These are phyloP conservation scores for Caenorhabditis sp. DNA, from an alignment of 2,888 invertebrate species.

Conservation along the genomic window DNA sequence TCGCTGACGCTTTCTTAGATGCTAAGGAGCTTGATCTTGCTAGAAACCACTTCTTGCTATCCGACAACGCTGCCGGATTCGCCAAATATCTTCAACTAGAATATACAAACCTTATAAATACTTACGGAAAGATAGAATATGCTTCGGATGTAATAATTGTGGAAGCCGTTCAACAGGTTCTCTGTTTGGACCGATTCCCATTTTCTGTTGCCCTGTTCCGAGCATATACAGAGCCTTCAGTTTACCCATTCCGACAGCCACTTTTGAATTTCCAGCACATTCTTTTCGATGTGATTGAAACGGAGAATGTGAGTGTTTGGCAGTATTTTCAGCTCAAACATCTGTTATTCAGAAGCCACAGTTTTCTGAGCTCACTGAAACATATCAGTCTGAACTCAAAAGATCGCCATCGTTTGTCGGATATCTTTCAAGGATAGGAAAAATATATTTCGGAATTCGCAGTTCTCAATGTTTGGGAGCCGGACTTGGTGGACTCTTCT, in stretches of 20 bases:
- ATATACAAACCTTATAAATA: too few relatives aligned
- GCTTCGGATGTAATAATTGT: too few relatives aligned
- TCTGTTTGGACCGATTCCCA: slow-evolving; percentile 50
- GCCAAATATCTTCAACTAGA: slow-evolving; percentile 6
- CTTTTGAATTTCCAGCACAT: slow-evolving; percentile 43
- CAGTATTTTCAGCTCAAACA: not conserved
- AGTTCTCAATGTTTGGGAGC: slow-evolving; percentile 15
- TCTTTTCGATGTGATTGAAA: slow-evolving; percentile 36
- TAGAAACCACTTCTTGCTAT: slow-evolving; percentile 38
- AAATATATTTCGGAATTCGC: slow-evolving; percentile 45
- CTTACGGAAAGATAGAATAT: too few relatives aligned
- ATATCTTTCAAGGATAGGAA: slow-evolving; percentile 33
- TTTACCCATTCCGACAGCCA: slow-evolving; percentile 16
- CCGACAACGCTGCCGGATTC: slow-evolving; percentile 22
- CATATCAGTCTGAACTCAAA: slow-evolving; percentile 28
- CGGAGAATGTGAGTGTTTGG: slow-evolving; percentile 21
- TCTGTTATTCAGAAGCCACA: slow-evolving; percentile 14
- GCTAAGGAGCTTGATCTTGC: slow-evolving; percentile 22
- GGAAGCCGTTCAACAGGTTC: slow-evolving; percentile 35
- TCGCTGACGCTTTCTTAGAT: slow-evolving; percentile 14
- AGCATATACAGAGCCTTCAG: slow-evolving; percentile 6
- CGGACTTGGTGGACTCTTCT: slow-evolving; percentile 32
- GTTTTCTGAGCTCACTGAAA: slow-evolving; percentile 20
- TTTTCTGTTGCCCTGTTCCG: slow-evolving; percentile 27
- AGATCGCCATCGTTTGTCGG: slow-evolving; percentile 22